Conservation (phyloP, 2,888 invertebrate genomes). For the Pantelozetes paolii region DNA sequence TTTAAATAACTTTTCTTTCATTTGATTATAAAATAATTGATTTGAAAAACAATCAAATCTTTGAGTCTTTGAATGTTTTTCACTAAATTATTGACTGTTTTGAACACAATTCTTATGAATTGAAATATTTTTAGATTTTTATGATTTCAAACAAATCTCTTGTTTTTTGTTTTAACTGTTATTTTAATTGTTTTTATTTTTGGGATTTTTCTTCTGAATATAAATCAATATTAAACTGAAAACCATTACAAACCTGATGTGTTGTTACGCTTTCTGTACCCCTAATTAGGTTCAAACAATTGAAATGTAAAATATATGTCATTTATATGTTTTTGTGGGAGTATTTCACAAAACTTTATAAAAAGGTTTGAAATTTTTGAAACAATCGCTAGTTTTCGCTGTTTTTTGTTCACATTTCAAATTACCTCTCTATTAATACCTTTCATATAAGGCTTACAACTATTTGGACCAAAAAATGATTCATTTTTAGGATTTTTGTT, state of each 20-base stretch:
- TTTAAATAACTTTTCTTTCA: neutral
- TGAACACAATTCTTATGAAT: neutral
- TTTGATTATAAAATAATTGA: neutral
- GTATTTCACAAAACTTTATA: neutral
- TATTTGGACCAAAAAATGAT: neutral
- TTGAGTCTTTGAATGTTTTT: too few relatives aligned
- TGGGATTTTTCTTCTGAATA: too few relatives aligned
- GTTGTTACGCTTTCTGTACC: neutral
- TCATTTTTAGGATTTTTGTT: neutral
- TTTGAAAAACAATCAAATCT: too few relatives aligned
- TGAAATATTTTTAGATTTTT: too few relatives aligned
- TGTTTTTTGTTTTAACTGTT: too few relatives aligned
- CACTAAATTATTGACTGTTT: too few relatives aligned
- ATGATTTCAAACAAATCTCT: too few relatives aligned
- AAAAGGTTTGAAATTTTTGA: neutral
- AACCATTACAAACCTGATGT: neutral
- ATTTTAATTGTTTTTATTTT: too few relatives aligned
- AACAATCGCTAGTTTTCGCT: neutral
- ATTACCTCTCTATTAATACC: neutral
- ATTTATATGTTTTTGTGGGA: neutral
- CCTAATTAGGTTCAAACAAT: neutral
- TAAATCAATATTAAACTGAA: neutral
- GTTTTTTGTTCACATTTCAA: neutral
- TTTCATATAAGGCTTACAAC: neutral
- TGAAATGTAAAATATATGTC: neutral